These are phyloP conservation scores for Ophraella communa DNA, from an alignment of 2,888 invertebrate genomes.

Conservation along the genomic window DNA sequence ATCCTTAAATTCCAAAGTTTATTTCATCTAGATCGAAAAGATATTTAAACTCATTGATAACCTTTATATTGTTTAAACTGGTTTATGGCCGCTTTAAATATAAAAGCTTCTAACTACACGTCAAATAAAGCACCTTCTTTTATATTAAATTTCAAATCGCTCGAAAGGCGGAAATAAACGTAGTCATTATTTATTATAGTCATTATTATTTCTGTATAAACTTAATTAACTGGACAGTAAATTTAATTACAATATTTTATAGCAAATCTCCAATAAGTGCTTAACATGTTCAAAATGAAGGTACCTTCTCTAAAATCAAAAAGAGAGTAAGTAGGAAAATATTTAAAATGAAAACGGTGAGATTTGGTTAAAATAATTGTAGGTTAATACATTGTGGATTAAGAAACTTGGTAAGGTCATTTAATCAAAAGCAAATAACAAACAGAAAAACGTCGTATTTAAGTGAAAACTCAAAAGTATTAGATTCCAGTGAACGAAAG, in stretches of 20 bases:
- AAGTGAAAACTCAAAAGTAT: conserved; percentile 15
- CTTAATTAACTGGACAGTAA: no score
- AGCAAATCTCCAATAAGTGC: conserved; percentile 11
- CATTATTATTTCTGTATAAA: no score
- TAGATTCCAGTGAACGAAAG: conserved; percentile 10
- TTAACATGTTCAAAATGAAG: conserved; percentile 25
- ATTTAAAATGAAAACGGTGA: conserved; percentile 5
- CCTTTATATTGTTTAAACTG: no score
- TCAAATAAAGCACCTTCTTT: no score
- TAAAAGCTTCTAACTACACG: no score
- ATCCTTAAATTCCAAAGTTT: no score
- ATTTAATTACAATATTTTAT: neutral
- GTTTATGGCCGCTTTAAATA: no score
- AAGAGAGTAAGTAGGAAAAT: conserved; percentile 32
- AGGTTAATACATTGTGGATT: conserved; percentile 39
- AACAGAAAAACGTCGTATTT: conserved; percentile 2
- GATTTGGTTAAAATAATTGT: conserved; percentile 23
- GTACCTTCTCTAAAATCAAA: conserved; percentile 27
- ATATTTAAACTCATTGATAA: no score
- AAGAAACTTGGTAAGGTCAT: conserved; percentile 35
- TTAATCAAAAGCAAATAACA: conserved; percentile 23
- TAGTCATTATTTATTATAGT: no score
- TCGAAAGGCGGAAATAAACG: no score
- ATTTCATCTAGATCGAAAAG: no score
- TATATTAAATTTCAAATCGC: no score